phyloP scores from a whole-genome alignment of 2,888 invertebrate species.

The Creontiades dilutus region DNA sequence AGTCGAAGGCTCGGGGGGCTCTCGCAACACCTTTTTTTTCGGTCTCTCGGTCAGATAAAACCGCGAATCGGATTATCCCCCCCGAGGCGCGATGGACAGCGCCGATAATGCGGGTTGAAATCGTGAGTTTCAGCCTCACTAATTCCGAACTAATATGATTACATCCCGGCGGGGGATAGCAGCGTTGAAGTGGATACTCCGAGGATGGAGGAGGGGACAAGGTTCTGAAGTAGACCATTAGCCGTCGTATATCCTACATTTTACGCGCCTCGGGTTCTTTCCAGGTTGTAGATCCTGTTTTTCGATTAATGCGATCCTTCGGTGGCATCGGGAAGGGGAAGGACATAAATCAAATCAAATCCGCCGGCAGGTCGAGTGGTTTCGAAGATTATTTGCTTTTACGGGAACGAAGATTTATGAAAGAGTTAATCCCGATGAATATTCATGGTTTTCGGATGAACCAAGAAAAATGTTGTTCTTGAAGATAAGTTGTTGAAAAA shows the following conservation, averaged over 20 bases:
- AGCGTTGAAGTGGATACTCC: constrained; percentile 2
- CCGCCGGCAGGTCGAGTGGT: not conserved
- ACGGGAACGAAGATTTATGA: not conserved
- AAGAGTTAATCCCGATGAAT: not conserved
- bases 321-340: not conserved
- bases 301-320: constrained; percentile 25
- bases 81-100: constrained; percentile 28
- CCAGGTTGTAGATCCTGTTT: constrained; percentile 33
- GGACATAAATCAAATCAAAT: not conserved
- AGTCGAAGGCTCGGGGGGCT: too few species aligned
- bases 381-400: not conserved
- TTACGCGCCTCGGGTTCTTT: constrained; percentile 6
- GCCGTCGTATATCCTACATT: not conserved
- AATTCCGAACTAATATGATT: constrained; percentile 47
- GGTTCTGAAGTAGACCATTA: not conserved
- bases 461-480: not conserved
- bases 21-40: not conserved
- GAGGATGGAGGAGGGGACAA: not conserved
- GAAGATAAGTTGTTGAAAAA: too few species aligned
- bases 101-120: constrained; percentile 40
- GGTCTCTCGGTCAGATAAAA: not conserved
- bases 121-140: constrained; percentile 47
- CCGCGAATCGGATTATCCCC: constrained; percentile 24
- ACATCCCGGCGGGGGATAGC: constrained; percentile 5
- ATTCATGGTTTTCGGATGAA: not conserved